Conservation (phyloP, 2,797 vertebrate species). For the Rallus crepitans region DNA sequence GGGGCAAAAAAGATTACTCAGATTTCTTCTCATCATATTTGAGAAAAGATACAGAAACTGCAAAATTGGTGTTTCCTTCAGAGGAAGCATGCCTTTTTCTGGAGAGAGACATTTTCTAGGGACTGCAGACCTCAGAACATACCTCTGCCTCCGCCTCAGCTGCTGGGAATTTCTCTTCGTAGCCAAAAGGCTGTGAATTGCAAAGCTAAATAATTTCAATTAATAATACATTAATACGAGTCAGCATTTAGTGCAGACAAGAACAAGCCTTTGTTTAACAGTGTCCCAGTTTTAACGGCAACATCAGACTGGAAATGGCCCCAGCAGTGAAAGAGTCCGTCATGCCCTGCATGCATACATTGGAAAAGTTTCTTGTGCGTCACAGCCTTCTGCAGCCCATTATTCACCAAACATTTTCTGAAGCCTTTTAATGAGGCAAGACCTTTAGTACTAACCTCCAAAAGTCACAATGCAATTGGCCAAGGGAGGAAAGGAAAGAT, state of each 20-base stretch:
- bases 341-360: not conserved
- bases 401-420: not conserved
- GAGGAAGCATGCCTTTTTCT: not conserved
- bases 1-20: not conserved
- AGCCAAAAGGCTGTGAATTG: not conserved
- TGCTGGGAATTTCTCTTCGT: fast-evolving
- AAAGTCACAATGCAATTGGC: not conserved
- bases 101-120: not conserved
- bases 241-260: not conserved
- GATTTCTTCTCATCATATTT: not conserved
- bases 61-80: not conserved
- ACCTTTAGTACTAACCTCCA: not conserved
- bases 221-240: not conserved
- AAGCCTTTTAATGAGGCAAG: not conserved
- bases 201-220: not conserved
- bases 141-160: not conserved
- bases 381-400: not conserved
- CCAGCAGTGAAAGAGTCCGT: not conserved
- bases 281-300: not conserved
- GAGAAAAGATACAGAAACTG: not conserved
- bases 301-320: not conserved
- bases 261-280: not conserved
- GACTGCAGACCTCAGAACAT: not conserved
- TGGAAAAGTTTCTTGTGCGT: not conserved
- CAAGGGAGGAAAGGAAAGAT: not conserved